A percentile compares a stretch with the other conserved stretches of the same genome.
phyloP scores from a whole-genome alignment of 2,888 invertebrate species.

The Drosophila tanythrix region DNA sequence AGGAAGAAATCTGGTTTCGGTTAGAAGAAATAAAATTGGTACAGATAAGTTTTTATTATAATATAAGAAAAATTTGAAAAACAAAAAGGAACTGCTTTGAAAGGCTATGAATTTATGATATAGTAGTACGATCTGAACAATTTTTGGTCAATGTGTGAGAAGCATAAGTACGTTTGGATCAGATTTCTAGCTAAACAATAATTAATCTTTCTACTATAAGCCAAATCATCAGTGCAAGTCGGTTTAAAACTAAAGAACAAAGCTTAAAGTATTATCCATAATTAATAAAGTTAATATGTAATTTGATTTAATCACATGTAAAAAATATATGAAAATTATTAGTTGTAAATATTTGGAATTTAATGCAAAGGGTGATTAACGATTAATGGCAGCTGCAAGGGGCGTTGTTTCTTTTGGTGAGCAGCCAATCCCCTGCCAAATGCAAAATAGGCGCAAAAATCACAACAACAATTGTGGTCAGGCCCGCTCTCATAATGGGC shows the following conservation, averaged over 20 bases:
- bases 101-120: not conserved
- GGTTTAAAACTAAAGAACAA: not conserved
- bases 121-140: not conserved
- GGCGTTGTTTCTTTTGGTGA: slow-evolving; percentile 58
- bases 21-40: not conserved
- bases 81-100: rapidly evolving
- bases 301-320: slow-evolving; percentile 3
- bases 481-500: slow-evolving; percentile 67
- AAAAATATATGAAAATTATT: slow-evolving; percentile 41
- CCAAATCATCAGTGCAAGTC: not conserved
- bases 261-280: not conserved
- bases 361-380: slow-evolving; percentile 63
- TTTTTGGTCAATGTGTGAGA: not conserved
- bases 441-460: slow-evolving; percentile 73
- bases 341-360: slow-evolving; percentile 40
- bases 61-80: not conserved
- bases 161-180: not conserved
- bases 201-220: not conserved
- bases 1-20: not conserved
- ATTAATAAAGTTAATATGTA: not conserved
- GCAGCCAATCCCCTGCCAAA: slow-evolving; percentile 68
- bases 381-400: slow-evolving; percentile 76
- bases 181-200: too few species aligned
- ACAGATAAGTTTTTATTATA: not conserved
- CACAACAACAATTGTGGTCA: slow-evolving; percentile 48